Percentiles rank a stretch among this genome's conserved stretches.
phyloP scores from a whole-genome alignment of 2,797 vertebrate genomes.

The Sebastes trivittatus region DNA sequence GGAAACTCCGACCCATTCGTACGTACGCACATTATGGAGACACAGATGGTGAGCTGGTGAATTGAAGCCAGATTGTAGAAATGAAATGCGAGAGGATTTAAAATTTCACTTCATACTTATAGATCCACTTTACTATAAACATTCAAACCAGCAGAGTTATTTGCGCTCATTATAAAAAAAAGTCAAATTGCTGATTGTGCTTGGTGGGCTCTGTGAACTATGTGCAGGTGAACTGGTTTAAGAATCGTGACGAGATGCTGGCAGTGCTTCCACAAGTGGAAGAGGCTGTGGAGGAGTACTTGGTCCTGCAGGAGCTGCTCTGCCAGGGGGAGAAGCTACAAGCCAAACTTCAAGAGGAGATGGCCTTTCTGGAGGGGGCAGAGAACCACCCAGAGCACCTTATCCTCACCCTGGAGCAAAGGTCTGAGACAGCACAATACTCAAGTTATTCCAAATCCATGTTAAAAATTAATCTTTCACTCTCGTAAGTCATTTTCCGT shows the following conservation, averaged over 20 bases:
- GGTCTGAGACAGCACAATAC: constrained; percentile 57
- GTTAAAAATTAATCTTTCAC: not conserved
- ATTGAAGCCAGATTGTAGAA: too few relatives aligned
- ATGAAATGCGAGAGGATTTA: too few relatives aligned
- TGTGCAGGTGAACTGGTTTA: constrained; percentile 97
- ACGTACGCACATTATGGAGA: too few relatives aligned
- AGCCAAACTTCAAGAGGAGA: constrained; percentile 91
- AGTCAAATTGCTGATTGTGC: not conserved
- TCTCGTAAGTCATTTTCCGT: not conserved
- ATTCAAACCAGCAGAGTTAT: not conserved
- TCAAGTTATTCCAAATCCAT: not conserved
- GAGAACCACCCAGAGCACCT: constrained; percentile 90
- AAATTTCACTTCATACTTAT: too few relatives aligned
- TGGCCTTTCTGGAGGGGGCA: constrained; percentile 92
- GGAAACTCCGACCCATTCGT: too few relatives aligned
- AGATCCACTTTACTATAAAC: too few relatives aligned
- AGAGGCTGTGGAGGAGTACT: constrained; percentile 90
- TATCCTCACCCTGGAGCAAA: constrained; percentile 92
- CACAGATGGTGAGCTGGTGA: too few relatives aligned
- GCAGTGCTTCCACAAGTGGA: constrained; percentile 93
- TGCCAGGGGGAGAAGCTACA: constrained; percentile 92
- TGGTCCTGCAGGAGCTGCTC: constrained; percentile 91
- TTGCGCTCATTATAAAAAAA: not conserved
- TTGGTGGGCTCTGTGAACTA: not conserved
- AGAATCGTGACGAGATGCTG: constrained; percentile 97